A percentile compares a stretch with the other conserved stretches of the same genome.
Evolutionary conservation across 2,797 vertebrate genomes (phyloP).

Genomic region (Anguilla marmorata): DNA sequence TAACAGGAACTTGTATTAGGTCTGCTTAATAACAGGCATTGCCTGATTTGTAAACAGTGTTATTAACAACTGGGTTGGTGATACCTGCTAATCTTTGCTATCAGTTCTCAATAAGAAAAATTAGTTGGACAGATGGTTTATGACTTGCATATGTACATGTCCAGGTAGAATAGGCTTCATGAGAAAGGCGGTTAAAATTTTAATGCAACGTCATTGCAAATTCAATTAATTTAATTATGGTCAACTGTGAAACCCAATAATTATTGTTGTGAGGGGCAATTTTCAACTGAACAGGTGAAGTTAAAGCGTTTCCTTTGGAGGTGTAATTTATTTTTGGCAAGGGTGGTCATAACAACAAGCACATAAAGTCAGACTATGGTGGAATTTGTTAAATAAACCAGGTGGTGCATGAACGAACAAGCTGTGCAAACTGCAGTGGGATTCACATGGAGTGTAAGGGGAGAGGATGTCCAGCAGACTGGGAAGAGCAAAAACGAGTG

Average conservation of each 20-base stretch:
- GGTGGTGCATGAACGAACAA: not conserved
- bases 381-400: not conserved
- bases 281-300: not conserved
- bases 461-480: not conserved
- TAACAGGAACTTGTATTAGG: not conserved
- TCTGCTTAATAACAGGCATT: not conserved
- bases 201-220: not conserved
- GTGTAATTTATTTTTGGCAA: not conserved
- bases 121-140: not conserved
- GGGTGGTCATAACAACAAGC: not conserved
- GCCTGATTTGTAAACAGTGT: not conserved
- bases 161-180: not conserved
- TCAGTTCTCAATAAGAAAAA: not conserved
- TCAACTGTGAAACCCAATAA: not conserved
- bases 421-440: slow-evolving; percentile 14
- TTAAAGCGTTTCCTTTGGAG: not conserved
- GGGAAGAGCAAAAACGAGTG: not conserved
- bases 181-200: not conserved
- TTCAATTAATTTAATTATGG: not conserved
- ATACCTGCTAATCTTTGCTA: not conserved
- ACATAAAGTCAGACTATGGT: not conserved
- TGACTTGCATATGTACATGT: not conserved
- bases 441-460: not conserved
- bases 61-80: not conserved
- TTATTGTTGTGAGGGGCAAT: not conserved